These are phyloP conservation scores for Fregetta grallaria DNA, from an alignment of 2,113 vertebrate genomes.

Conservation along the genomic window DNA sequence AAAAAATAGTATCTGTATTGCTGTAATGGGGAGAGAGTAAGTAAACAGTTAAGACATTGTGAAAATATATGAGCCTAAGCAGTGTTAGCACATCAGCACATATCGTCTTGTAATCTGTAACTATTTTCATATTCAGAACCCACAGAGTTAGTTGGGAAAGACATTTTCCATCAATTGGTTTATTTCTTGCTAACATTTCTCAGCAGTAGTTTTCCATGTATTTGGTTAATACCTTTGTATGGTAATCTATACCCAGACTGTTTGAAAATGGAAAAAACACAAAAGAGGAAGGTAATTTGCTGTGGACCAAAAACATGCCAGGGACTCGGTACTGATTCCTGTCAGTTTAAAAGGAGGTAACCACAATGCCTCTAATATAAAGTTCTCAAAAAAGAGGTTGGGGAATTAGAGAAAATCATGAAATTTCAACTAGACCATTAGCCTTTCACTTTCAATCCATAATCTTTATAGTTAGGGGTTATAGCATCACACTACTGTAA, in stretches of 20 bases:
- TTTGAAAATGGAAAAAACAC: not conserved
- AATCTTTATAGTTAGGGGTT: not conserved
- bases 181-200: not conserved
- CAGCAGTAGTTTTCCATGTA: not conserved
- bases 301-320: not conserved
- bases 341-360: not conserved
- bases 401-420: not conserved
- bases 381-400: not conserved
- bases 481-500: not conserved
- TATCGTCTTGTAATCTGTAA: not conserved
- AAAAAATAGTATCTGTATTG: not conserved
- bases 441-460: not conserved
- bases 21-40: not conserved
- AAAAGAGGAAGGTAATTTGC: not conserved
- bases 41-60: constrained; percentile 23
- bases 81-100: not conserved
- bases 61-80: not conserved
- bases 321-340: not conserved
- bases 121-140: not conserved
- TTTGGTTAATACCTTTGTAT: not conserved
- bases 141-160: not conserved
- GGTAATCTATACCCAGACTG: not conserved
- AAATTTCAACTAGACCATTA: not conserved
- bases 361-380: not conserved
- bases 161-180: not conserved